phyloP scores from a whole-genome alignment of 2,888 invertebrate genomes.

The Diaphora mendica region DNA sequence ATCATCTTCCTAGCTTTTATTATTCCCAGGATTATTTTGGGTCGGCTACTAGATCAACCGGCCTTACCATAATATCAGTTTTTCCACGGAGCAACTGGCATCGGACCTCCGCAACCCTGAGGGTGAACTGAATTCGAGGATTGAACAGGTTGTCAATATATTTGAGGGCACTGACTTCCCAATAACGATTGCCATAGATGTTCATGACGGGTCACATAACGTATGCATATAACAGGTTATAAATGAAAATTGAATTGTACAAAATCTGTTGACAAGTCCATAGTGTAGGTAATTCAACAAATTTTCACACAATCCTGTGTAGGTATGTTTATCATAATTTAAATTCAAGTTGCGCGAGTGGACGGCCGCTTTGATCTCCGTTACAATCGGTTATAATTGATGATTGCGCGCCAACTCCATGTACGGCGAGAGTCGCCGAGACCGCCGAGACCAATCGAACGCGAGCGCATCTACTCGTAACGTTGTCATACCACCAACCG shows the following conservation, averaged over 20 bases:
- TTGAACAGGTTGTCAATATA: no score
- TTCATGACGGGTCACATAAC: no score
- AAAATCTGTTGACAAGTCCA: constrained; percentile 37
- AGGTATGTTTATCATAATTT: constrained; percentile 69
- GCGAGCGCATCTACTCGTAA: constrained; percentile 50
- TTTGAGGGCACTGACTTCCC: no score
- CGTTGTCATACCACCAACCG: constrained; percentile 36
- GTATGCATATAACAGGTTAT: neutral
- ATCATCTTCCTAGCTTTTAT: no score
- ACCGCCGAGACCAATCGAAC: constrained; percentile 66
- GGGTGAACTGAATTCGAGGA: no score
- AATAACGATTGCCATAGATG: no score
- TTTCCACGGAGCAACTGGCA: no score
- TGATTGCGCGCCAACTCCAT: constrained; percentile 70
- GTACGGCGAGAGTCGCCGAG: constrained; percentile 63
- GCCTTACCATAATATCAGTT: no score
- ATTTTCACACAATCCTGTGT: constrained; percentile 59
- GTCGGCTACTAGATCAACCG: no score
- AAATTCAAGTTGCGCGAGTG: constrained; percentile 71
- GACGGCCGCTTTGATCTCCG: constrained; percentile 81
- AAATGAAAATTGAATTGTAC: neutral
- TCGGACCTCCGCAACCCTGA: no score
- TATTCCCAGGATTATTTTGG: no score
- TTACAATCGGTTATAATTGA: constrained; percentile 83
- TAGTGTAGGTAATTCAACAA: constrained; percentile 23